Conservation (phyloP, 1,140 invertebrate species). For the Drosophila simulans region DNA sequence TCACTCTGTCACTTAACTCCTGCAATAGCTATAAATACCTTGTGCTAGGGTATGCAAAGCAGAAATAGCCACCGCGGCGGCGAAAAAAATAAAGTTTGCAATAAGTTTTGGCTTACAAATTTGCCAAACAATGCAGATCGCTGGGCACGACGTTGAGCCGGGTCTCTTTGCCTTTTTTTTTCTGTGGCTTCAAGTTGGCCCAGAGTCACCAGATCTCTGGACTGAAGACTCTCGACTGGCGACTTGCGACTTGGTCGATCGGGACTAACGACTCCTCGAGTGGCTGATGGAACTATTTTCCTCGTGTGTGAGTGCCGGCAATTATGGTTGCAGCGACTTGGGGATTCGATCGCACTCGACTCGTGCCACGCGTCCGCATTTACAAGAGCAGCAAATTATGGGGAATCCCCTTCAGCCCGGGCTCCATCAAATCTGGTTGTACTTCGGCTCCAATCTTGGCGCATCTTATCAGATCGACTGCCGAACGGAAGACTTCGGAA, state of each 20-base stretch:
- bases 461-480: constrained; percentile 3
- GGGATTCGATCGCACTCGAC: constrained; percentile 42
- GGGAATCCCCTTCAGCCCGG: not conserved
- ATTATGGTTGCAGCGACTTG: constrained; percentile 46
- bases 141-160: constrained; percentile 57
- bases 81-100: constrained; percentile 41
- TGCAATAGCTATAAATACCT: constrained; percentile 3
- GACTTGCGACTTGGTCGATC: not conserved
- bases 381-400: constrained; percentile 39
- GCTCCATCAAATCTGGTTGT: not conserved
- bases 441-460: not conserved
- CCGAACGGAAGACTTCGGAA: not conserved
- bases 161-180: constrained; percentile 16
- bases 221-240: constrained; percentile 2
- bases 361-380: constrained; percentile 67
- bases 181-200: not conserved
- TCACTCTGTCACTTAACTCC: not conserved
- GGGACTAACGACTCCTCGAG: constrained; percentile 12
- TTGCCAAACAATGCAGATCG: constrained; percentile 77
- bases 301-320: constrained; percentile 30
- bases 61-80: constrained; percentile 8
- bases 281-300: constrained; percentile 18
- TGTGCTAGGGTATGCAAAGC: constrained; percentile 20
- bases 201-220: constrained; percentile 8
- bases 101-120: constrained; percentile 68